Percentiles rank a stretch among this genome's conserved stretches.
phyloP scores from a whole-genome alignment of 53 echinoderm and acorn worm species.

The Paracentrotus lividus region DNA sequence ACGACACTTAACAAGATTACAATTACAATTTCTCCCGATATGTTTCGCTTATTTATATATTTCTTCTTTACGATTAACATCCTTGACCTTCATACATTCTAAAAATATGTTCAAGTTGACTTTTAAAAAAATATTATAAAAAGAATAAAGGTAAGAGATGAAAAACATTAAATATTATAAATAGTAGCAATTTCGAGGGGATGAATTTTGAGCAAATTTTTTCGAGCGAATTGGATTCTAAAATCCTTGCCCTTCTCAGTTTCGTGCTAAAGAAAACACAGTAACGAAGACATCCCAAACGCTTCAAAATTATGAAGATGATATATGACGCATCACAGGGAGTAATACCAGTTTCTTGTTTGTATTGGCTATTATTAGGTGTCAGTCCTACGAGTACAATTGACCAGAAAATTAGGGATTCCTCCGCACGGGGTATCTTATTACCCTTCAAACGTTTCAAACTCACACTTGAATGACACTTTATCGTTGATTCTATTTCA shows the following conservation, averaged over 20 bases:
- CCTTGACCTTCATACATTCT: background rate
- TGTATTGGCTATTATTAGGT: conserved; percentile 66
- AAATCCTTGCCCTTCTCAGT: background rate
- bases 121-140: background rate
- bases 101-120: background rate
- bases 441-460: background rate
- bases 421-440: conserved; percentile 21
- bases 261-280: conserved; percentile 28
- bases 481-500: background rate
- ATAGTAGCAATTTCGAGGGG: too few relatives aligned
- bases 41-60: too few relatives aligned
- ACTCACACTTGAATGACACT: background rate
- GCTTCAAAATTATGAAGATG: background rate
- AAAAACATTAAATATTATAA: background rate
- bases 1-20: too few relatives aligned
- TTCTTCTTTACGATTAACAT: too few relatives aligned
- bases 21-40: too few relatives aligned
- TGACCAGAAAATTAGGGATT: conserved; percentile 68
- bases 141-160: too few relatives aligned
- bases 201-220: too few relatives aligned
- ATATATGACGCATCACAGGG: conserved; percentile 49
- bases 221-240: conserved; percentile 15
- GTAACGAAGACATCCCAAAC: conserved; percentile 42
- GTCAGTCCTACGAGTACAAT: background rate
- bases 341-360: conserved; percentile 44